Evolutionary conservation across 2,888 invertebrate genomes (phyloP), one percentile per base, ranked within the genome.

Genomic region (Ligdia adustata): DNA sequence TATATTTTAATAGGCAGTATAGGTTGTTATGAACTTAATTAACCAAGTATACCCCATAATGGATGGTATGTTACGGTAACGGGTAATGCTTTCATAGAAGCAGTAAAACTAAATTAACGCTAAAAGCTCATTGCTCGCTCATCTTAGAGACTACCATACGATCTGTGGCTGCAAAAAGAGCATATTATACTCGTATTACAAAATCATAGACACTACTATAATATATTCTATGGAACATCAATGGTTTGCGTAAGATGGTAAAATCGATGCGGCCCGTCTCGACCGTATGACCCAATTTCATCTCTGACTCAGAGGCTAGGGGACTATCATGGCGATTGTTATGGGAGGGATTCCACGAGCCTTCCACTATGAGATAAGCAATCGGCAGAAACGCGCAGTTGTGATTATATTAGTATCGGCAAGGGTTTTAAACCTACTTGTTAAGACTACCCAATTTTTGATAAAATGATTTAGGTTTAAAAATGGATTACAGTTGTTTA

Each of bases 241-340:
- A 51, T 73, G 42, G 42, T 49, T 33, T 38, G 74, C 75, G 77
- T 77, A 75, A 80, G 79, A 82, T 78, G 66, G 69, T 63, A 70
- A 75, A 82, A 85, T 85, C 85, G 80, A 85, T 85, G 79, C 57
- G 66, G 67, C 60, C 69, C 74, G 79, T 76, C 79, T 77, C 79
- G 82, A 66, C 80, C 68, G 75, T 74, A 66, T 79, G 83, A 85
- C 85, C 85, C 70, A 80, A 76, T 81, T 85, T 74, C 57, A 64
- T 70, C 66, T 64, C 56, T 43, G 55, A 54, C 56, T 53, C 51
- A 51, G 55, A 56, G 56, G 52, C n/a, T n/a, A n/a, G n/a, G 51
- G 51, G 45, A 29, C 27, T 40, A 37, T 44, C 42, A 13, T 32
- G 42, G 35, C 39, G 20, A 35, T 35, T 37, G 41, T 41, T 37